Evolutionary conservation across 2,113 vertebrate species (phyloP).

Genomic region (Sebastes schlegelii): DNA sequence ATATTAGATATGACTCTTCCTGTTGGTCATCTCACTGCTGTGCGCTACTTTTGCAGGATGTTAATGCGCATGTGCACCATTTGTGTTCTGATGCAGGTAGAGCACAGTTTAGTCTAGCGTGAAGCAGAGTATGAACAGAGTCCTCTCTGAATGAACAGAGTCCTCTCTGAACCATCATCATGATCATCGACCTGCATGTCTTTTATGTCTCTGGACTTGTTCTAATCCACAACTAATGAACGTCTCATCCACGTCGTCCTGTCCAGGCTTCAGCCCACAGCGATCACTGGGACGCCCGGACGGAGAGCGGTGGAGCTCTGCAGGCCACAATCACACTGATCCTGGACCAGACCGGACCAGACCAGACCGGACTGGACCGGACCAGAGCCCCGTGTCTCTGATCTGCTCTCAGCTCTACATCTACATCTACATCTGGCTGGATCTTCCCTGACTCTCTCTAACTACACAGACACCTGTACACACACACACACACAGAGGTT

Average conservation of each 20-base stretch:
- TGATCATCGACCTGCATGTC: not conserved
- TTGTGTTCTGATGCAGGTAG: no score
- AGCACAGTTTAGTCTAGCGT: no score
- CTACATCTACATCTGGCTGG: not conserved
- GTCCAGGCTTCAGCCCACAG: not conserved
- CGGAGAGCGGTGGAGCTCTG: not conserved
- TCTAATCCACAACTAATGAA: not conserved
- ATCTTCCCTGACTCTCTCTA: not conserved
- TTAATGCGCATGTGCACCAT: no score
- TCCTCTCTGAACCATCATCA: not conserved
- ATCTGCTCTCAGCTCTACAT: not conserved
- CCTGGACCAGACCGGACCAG: not conserved
- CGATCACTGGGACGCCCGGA: not conserved
- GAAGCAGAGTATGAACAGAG: not conserved
- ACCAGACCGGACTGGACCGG: conserved; percentile 3
- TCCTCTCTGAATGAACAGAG: not conserved
- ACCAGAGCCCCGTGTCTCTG: conserved; percentile 1
- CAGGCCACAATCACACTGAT: not conserved
- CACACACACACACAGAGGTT: conserved; percentile 13
- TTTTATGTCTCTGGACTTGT: not conserved
- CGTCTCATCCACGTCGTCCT: not conserved
- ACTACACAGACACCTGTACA: not conserved
- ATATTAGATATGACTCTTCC: no score
- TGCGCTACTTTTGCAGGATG: no score
- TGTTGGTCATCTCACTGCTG: no score